phyloP scores from a whole-genome alignment of 1,140 invertebrate genomes.

The Monomorium pharaonis region DNA sequence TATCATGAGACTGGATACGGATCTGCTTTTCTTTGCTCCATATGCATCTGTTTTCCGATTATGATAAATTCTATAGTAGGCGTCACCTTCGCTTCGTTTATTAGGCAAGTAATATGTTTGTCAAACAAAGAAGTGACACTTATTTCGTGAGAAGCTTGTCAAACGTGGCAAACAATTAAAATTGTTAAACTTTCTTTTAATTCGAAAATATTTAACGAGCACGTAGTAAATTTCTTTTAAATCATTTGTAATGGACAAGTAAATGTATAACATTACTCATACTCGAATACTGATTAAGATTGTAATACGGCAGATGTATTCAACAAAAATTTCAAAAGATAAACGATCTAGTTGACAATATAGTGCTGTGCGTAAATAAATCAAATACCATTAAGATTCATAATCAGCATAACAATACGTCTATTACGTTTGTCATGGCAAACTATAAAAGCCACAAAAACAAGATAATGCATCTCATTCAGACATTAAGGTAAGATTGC shows the following conservation, averaged over 20 bases:
- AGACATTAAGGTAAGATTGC: conserved; percentile 21
- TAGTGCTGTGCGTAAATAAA: background rate
- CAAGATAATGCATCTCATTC: conserved; percentile 16
- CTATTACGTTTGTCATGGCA: background rate
- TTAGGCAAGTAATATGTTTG: conserved; percentile 20
- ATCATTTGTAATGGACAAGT: background rate
- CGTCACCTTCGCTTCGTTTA: background rate
- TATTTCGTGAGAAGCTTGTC: background rate
- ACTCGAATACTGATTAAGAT: background rate
- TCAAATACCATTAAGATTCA: background rate
- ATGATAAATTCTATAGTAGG: conserved; percentile 28
- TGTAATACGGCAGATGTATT: background rate
- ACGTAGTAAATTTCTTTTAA: background rate
- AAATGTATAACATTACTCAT: background rate
- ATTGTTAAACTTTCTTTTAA: background rate
- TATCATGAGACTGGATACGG: background rate
- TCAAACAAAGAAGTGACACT: background rate
- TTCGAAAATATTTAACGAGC: background rate
- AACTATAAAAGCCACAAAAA: background rate
- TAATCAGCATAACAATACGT: background rate
- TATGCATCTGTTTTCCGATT: conserved; percentile 10
- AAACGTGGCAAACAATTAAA: background rate
- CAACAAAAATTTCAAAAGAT: background rate
- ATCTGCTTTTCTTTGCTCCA: background rate
- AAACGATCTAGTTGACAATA: background rate